Percentiles rank a stretch among this genome's conserved stretches.
These are phyloP conservation scores for Corythornis vintsioides DNA, from an alignment of 2,113 vertebrate species.

Conservation along the genomic window DNA sequence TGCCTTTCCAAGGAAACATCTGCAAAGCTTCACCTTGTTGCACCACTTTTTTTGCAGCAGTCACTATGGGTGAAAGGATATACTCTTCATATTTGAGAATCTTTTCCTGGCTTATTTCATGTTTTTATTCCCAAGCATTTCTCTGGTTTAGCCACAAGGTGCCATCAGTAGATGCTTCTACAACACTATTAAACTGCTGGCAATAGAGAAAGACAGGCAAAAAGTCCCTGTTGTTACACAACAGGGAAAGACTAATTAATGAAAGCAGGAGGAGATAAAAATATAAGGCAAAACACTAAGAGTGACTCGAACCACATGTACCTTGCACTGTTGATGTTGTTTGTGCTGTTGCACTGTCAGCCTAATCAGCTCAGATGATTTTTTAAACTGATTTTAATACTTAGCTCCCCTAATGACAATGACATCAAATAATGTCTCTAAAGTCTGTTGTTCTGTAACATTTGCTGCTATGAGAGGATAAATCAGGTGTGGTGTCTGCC, in stretches of 20 bases:
- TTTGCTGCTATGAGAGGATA: not conserved
- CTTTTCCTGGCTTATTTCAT: not conserved
- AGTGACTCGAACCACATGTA: not conserved
- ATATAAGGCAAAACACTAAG: not conserved
- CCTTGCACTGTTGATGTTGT: not conserved
- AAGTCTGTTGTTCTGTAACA: not conserved
- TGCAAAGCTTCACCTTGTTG: not conserved
- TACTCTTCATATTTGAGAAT: not conserved
- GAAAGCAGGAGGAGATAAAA: not conserved
- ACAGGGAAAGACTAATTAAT: not conserved
- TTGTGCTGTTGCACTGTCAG: not conserved
- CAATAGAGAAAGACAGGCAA: not conserved
- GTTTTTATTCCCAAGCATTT: constrained; percentile 31
- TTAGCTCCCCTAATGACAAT: not conserved
- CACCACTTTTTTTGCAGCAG: not conserved
- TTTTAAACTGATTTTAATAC: not conserved
- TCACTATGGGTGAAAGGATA: not conserved
- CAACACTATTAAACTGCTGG: not conserved
- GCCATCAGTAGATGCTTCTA: constrained; percentile 62
- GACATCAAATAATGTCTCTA: fast-evolving
- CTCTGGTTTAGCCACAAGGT: constrained; percentile 69
- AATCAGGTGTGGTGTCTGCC: not conserved
- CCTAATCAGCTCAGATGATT: not conserved
- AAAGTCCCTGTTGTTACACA: not conserved
- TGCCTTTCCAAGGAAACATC: not conserved